Conservation (phyloP, 1,140 invertebrate genomes). For the Sweltsa coloradensis region DNA sequence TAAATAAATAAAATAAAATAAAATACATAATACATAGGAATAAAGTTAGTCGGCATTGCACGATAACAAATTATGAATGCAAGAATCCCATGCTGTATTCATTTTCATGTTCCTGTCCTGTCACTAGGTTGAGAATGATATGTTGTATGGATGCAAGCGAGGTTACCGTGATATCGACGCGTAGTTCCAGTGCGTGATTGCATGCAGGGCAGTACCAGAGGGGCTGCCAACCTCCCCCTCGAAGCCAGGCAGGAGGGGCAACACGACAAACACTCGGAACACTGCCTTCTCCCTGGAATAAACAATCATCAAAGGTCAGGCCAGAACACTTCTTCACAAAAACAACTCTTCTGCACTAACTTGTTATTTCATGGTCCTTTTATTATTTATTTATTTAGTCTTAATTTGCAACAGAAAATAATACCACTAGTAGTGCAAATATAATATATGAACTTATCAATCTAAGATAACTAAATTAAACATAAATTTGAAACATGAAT, state of each 20-base stretch:
- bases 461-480: too few species aligned
- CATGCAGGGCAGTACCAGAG: slow-evolving; percentile 80
- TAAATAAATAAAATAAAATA: too few species aligned
- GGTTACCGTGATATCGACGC: slow-evolving; percentile 76
- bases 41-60: neutral
- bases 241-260: slow-evolving; percentile 94
- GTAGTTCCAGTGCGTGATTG: slow-evolving; percentile 96
- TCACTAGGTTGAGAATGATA: neutral
- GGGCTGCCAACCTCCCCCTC: slow-evolving; percentile 86
- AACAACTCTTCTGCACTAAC: too few species aligned
- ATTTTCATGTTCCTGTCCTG: neutral
- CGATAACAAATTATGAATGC: neutral
- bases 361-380: too few species aligned
- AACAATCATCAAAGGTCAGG: neutral
- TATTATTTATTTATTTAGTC: too few species aligned
- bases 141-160: neutral
- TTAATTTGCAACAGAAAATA: too few species aligned
- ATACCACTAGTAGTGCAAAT: too few species aligned
- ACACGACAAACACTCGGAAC: slow-evolving; percentile 86
- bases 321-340: too few species aligned
- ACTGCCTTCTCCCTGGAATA: slow-evolving; percentile 43
- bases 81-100: neutral
- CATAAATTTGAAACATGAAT: too few species aligned
- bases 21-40: neutral
- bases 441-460: too few species aligned